Conservation (phyloP, 2,888 invertebrate species). For the Drosophila multiciliata region DNA sequence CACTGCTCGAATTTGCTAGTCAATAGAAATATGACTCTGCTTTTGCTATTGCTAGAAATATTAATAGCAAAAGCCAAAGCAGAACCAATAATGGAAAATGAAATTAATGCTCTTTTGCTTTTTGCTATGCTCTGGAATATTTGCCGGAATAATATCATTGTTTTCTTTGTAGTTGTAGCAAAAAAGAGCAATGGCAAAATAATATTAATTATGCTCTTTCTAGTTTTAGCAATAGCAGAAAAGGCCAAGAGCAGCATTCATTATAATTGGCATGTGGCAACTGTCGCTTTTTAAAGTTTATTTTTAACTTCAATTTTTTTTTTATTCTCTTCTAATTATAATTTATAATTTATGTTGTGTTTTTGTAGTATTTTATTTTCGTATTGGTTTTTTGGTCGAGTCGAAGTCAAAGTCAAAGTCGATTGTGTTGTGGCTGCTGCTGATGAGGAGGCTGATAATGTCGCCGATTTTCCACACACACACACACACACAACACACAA, state of each 20-base stretch:
- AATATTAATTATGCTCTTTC: not conserved
- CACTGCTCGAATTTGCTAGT: not conserved
- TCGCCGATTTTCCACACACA: conserved; percentile 66
- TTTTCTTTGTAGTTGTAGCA: not conserved
- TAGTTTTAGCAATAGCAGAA: not conserved
- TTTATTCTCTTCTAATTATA: conserved; percentile 30
- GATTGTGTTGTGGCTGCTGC: conserved; percentile 38
- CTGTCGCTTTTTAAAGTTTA: not conserved
- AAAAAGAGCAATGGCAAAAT: not conserved
- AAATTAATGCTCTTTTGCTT: too few species aligned
- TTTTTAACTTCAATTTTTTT: conserved; percentile 9
- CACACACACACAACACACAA: conserved; percentile 10
- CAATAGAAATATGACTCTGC: not conserved
- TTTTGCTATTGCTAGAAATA: not conserved
- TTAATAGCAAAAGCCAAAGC: not conserved
- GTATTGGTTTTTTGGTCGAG: conserved; percentile 51
- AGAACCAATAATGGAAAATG: too few species aligned
- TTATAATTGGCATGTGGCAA: not conserved
- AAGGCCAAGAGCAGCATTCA: not conserved
- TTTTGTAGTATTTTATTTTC: conserved; percentile 8
- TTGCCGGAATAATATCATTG: not conserved
- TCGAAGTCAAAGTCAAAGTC: conserved; percentile 1
- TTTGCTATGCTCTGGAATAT: too few species aligned
- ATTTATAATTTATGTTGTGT: conserved; percentile 51
- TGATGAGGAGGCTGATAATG: conserved; percentile 63